phyloP scores from a whole-genome alignment of 2,888 invertebrate species.

The Phytoseiulus persimilis region DNA sequence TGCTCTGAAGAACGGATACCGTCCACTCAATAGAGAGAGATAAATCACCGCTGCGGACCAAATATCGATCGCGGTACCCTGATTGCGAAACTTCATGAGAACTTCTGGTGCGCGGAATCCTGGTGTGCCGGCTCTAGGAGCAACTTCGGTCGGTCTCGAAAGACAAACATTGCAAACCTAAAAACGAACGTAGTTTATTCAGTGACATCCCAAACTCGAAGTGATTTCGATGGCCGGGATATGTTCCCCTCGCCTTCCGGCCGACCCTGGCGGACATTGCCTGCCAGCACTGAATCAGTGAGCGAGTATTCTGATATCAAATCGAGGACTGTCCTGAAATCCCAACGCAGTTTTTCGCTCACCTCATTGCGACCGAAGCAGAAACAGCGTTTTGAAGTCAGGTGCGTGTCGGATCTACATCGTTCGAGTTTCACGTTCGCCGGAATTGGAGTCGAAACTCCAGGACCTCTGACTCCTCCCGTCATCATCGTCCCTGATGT shows the following conservation, averaged over 20 bases:
- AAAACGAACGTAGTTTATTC: not conserved
- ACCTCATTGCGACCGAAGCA: slow-evolving; percentile 23
- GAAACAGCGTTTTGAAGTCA: slow-evolving; percentile 9
- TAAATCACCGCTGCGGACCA: slow-evolving; percentile 83
- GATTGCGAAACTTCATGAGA: slow-evolving; percentile 66
- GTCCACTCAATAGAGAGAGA: slow-evolving; percentile 64
- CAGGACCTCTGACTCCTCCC: not conserved
- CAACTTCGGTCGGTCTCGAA: slow-evolving; percentile 55
- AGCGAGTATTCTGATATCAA: too few relatives aligned
- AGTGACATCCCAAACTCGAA: not conserved
- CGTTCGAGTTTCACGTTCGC: slow-evolving; percentile 12
- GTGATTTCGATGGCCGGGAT: too few relatives aligned
- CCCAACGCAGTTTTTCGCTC: not conserved
- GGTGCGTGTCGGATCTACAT: slow-evolving; percentile 18
- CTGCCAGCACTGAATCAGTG: too few relatives aligned
- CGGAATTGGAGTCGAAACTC: not conserved
- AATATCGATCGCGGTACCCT: slow-evolving; percentile 73
- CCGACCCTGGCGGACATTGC: not conserved
- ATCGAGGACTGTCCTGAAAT: too few relatives aligned
- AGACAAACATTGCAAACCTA: slow-evolving; percentile 39
- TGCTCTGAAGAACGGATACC: slow-evolving; percentile 76
- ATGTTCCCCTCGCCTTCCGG: too few relatives aligned
- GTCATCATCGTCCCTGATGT: not conserved
- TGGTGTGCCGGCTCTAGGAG: slow-evolving; percentile 76
- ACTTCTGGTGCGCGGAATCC: slow-evolving; percentile 83